Conservation (phyloP, 2,113 vertebrate genomes). For the Boulengeromyrus knoepffleri region DNA sequence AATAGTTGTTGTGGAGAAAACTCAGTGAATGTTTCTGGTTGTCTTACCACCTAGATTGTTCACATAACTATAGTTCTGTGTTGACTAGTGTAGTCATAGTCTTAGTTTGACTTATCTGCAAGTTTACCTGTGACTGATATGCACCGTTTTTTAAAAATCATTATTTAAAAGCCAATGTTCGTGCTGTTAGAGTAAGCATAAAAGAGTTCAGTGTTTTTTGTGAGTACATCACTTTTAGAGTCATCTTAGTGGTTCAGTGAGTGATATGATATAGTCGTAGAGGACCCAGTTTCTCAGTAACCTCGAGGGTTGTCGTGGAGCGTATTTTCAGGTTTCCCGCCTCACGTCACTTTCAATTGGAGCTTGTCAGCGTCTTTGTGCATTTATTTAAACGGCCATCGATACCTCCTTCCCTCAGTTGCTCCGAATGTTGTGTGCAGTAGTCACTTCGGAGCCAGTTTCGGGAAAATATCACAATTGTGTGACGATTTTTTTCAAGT, state of each 20-base stretch:
- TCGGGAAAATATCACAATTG: background rate
- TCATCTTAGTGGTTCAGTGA: conserved; percentile 8
- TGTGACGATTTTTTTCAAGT: background rate
- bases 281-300: background rate
- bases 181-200: conserved; percentile 50
- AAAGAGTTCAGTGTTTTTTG: conserved; percentile 40
- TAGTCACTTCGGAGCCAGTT: background rate
- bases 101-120: conserved; percentile 48
- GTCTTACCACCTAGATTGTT: conserved; percentile 23
- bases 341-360: background rate
- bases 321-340: background rate
- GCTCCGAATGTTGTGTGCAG: background rate
- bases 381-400: conserved; percentile 10
- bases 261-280: conserved; percentile 12
- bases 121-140: conserved; percentile 39
- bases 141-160: conserved; percentile 26
- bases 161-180: conserved; percentile 41
- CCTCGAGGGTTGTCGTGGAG: background rate
- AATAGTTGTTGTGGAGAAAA: conserved; percentile 43
- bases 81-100: conserved; percentile 43
- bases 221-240: conserved; percentile 37
- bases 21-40: conserved; percentile 40
- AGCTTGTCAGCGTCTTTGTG: background rate
- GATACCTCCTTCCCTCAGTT: background rate
- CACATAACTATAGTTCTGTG: conserved; percentile 45